Evolutionary conservation across 2,888 invertebrate genomes (phyloP), one percentile per base, ranked within the genome.

Genomic region (Bombylius major): DNA sequence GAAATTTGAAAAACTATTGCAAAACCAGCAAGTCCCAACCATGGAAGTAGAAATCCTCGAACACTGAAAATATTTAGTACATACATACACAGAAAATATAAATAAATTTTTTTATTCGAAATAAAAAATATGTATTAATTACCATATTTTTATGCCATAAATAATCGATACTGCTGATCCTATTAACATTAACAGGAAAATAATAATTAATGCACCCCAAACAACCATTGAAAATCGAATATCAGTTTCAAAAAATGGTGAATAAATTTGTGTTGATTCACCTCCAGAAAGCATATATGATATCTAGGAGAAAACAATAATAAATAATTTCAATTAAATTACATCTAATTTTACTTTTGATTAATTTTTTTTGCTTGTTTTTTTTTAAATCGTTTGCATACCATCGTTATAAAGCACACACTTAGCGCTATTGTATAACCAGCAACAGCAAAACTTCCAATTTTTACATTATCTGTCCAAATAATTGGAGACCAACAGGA

Each of bases 401-500:
- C 69, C 62, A 82, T 72, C 5, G 87, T 88, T 62, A 90, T 89
- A 0, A 88, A 68, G 13, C 91, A 79, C 36, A 88, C 65, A 60
- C 88, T 84, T 66, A 87, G 75, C 3, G 89, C 84, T 39, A 81
- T 78, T 1, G 90, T 86, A 66, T 93, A 93, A 33, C 80, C 82
- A 0, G 89, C 89, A 57, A 92, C 85, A 1, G 86, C 86, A 66
- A 82, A 82, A 66, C 86, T 85, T 11, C 89, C 91, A 39, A 81
- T 79, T 70, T 84, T 86, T 5, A 90, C 79, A 65, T 82, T 82
- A 57, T 87, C 83, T 47, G 87, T 84, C 87, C 90, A 92, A 66
- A 92, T 85, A 66, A 86, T 87, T 57, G 92, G 92, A 7, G 90
- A 87, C 91, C 92, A 92, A 70, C 89, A 92, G 1, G 89, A 85